A percentile compares a stretch with the other conserved stretches of the same genome.
These are phyloP conservation scores for Chamaetylas fuelleborni DNA, from an alignment of 2,113 vertebrate species.

Conservation along the genomic window DNA sequence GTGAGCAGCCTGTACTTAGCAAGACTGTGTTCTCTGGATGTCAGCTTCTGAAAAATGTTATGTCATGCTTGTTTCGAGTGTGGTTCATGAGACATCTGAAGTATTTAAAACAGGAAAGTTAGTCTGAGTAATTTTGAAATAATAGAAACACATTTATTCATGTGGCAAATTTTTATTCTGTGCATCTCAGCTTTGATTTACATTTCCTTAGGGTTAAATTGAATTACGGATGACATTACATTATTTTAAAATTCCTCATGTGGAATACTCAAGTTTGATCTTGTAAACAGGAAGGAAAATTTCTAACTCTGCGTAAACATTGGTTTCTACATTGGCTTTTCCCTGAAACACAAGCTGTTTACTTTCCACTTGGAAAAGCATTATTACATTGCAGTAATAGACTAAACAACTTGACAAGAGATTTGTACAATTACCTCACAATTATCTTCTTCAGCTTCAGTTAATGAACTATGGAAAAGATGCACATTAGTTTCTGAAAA, in stretches of 20 bases:
- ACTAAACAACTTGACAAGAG: not conserved
- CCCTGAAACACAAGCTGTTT: constrained; percentile 4
- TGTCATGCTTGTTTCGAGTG: fast-evolving
- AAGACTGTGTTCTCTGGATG: not conserved
- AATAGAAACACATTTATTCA: not conserved
- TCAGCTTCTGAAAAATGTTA: not conserved
- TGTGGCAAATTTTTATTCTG: not conserved
- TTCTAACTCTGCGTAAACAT: not conserved
- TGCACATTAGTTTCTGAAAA: not conserved
- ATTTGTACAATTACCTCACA: not conserved
- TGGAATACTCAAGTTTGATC: not conserved
- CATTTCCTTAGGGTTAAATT: not conserved
- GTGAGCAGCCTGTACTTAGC: not conserved
- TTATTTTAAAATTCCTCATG: not conserved
- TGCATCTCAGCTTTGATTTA: not conserved
- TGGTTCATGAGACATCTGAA: fast-evolving
- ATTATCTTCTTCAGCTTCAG: not conserved
- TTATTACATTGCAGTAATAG: not conserved
- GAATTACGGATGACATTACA: not conserved
- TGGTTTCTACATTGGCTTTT: not conserved
- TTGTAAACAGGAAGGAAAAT: not conserved
- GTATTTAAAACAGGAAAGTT: not conserved
- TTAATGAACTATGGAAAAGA: not conserved
- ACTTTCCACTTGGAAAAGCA: not conserved
- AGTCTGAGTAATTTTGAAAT: not conserved